Base-by-base conservation (phyloP, 2,113 vertebrate genomes). In the Syngnathus scovelli region DNA sequence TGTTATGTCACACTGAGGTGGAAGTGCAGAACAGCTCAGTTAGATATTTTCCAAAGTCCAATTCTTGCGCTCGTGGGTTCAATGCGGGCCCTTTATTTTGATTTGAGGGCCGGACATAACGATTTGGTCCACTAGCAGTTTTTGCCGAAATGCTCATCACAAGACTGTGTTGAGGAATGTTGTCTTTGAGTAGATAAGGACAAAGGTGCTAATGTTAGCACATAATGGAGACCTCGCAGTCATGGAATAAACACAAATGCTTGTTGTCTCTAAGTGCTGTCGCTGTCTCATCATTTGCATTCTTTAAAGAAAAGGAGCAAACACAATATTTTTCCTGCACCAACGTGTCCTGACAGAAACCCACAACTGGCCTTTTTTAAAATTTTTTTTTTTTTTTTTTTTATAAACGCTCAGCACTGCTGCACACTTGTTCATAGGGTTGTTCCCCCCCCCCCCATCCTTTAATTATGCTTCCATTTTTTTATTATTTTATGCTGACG, bases 231-330 rank as follows among this genome's bases (percentile, higher is more conserved):
- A 74, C 69, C 61, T 68, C 66, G 66, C 19, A 43, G 37, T 41
- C 72, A 79, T 71, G 65, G 51, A 64, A 68, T 80, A 83, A 76
- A 83, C 81, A 86, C 81, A 69, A 75, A 67, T 55, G 63, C 79
- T 81, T 84, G 70, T 77, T 68, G 68, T 48, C 65, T 49, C 58
- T 73, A 63, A 59, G 68, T 69, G 13, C 27, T 80, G 71, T 80
- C 77, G 66, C 78, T 73, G 80, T 69, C 80, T 75, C 73, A 79
- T 85, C 84, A 83, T 89, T 86, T 85, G 79, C 81, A 86, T 86
- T 83, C 78, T 73, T n/a, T 43, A 49, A 66, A 68, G 68, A 21
- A n/a, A 39, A 36, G 51, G n/a, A 27, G n/a, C 52, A 7, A 55
- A 70, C 72, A 82, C 68, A 80, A 72, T 69, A 67, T 77, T 75